Evolutionary conservation across 2,113 vertebrate genomes (phyloP), one percentile per base, ranked within the genome.

Genomic region (Neopipo cinnamomea): DNA sequence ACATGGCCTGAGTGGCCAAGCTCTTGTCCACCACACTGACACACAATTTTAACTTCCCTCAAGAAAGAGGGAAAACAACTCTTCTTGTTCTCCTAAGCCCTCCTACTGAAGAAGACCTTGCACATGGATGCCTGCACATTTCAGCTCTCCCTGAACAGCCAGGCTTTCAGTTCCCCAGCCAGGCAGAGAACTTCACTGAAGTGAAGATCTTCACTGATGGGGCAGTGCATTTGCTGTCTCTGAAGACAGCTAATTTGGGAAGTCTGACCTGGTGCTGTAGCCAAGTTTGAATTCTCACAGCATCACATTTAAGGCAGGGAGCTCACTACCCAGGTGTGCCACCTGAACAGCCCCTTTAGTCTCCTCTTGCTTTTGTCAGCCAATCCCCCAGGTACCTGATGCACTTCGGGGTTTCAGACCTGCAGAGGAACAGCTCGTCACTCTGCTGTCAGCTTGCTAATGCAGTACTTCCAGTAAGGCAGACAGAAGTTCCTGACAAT

Each of bases 281-380:
- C 96, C 97, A 97, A 92, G 93, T 98, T 97, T 97, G 95, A 96
- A 97, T 98, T 98, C 98, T 98, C 98, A 98, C 95, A 98, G 97
- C 93, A 92, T 96, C 63, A 27, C 83, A 85, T 97, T 96, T 97
- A 97, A 98, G 96, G 86, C 46, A 94, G 88, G 89, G 85, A 61
- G 49, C 59, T 92, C 95, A 97, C 95, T 83, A 81, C 97, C 97
- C 93, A 97, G 91, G 68, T 93, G 10, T 72, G 95, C 91, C 96
- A 97, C 95, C 94, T 83, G 80, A 96, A 68, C 44, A 75, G 88
- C 66, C 74, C 61, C 89, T 92, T 95, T 91, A 18, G 33, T 85
- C 81, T 89, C 86, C 74, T 94, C 94, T 93, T 14, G 37, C 80
- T 77, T 89, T 94, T 92, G 82, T 88, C 52, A 74, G 72, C 61